phyloP scores from a whole-genome alignment of 2,113 vertebrate genomes.

The Eulemur rufifrons region DNA sequence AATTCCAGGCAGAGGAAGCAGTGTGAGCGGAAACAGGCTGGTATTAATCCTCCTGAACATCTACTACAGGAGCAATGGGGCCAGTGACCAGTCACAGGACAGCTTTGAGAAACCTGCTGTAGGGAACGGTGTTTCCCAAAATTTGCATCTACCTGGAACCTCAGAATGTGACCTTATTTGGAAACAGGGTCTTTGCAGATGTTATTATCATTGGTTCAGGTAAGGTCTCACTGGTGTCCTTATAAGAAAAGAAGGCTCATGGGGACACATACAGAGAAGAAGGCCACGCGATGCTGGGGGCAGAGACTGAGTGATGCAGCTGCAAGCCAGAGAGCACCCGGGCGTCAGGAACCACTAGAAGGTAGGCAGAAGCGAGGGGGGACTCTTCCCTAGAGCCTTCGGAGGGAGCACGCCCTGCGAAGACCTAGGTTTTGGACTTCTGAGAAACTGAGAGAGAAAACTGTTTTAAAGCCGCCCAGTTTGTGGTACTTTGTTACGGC shows the following conservation, averaged over 20 bases:
- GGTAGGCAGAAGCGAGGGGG: accelerated
- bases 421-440: neutral
- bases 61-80: accelerated
- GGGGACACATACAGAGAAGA: neutral
- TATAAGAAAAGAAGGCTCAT: neutral
- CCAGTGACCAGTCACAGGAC: neutral
- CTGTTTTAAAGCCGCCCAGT: neutral
- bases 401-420: accelerated
- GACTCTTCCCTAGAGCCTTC: too few species aligned
- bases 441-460: neutral
- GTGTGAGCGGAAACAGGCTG: neutral
- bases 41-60: neutral
- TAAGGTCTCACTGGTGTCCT: neutral
- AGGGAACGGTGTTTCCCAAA: neutral
- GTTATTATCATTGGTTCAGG: neutral
- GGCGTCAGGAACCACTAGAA: accelerated
- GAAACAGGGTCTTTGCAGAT: neutral
- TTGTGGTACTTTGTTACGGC: too few species aligned
- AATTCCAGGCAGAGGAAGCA: neutral
- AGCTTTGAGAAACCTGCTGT: neutral
- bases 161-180: neutral
- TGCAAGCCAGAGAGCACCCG: neutral
- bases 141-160: neutral
- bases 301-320: neutral
- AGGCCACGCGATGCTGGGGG: accelerated